Base-by-base conservation (phyloP, 2,888 invertebrate genomes). In the Drosophila colorata region DNA sequence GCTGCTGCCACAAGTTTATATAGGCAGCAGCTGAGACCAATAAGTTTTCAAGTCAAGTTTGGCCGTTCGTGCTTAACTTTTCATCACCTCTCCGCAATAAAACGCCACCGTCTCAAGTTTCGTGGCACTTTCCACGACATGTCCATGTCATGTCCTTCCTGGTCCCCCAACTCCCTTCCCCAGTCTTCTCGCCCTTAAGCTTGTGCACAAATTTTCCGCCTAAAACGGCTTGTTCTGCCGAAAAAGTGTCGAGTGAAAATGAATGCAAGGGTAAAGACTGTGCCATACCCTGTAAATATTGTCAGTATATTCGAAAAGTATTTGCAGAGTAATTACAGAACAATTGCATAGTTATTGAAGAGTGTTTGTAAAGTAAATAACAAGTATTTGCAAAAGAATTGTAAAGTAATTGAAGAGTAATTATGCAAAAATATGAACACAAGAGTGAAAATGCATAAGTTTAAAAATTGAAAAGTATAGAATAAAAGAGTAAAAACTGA, bases 11-110 rank as follows among this genome's bases (percentile, higher is more conserved):
- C 74, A 74, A 73, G 55, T 69, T 70, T 74, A 70, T 74, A 38
- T 55, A 69, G 67, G 58, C 73, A 74, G 59, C 58, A 33, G 33
- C 58, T 72, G 55, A 43, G 48, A 28, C 60, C 59, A 64, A 75
- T 72, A 76, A 76, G 75, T 75, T 75, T 60, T 25, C 66, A 61
- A 66, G 65, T 59, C 51, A 69, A 73, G 65, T 51, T 64, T 63
- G 23, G 58, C 38, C 33, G 31, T 52, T 59, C 67, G 68, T 60
- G 68, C 56, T 35, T 51, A 72, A 72, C 68, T 72, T 63, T 64
- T 52, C 68, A 63, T 53, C 76, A 74, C 64, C 64, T 75, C 63
- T 28, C 14, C 37, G 60, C 60, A 53, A 60, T 49, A 43, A 67
- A 68, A 37, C 43, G 68, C 49, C 74, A 46, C 8, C 55, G 40